Evolutionary conservation across 1,140 invertebrate species (phyloP).

Genomic region (Glossosoma conforme): DNA sequence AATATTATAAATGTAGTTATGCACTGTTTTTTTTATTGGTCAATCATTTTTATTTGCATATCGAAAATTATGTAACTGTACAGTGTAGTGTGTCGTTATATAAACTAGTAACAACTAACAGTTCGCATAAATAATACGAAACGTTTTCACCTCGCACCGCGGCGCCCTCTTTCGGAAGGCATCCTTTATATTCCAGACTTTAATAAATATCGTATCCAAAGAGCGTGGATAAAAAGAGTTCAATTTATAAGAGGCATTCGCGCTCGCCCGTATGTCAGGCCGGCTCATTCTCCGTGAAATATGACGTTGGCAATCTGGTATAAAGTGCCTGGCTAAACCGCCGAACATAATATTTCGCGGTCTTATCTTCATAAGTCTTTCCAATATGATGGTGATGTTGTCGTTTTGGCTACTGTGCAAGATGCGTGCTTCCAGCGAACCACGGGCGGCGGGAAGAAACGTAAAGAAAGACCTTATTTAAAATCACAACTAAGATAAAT

Average conservation of each 20-base stretch:
- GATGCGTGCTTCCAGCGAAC: background rate
- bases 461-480: too few relatives aligned
- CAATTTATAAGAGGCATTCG: conserved; percentile 24
- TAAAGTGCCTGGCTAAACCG: conserved; percentile 26
- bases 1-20: too few relatives aligned
- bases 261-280: conserved; percentile 12
- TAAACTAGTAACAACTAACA: background rate
- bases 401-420: background rate
- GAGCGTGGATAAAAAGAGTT: conserved; percentile 24
- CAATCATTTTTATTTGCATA: too few relatives aligned
- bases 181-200: conserved; percentile 17
- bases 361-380: conserved; percentile 28
- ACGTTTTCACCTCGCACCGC: background rate
- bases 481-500: too few relatives aligned
- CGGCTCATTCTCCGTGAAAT: conserved; percentile 23
- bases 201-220: conserved; percentile 26
- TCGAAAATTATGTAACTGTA: too few relatives aligned
- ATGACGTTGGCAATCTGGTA: conserved; percentile 27
- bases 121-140: conserved; percentile 2
- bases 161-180: conserved; percentile 4
- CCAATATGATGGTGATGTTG: conserved; percentile 21
- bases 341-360: conserved; percentile 25
- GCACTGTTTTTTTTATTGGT: too few relatives aligned
- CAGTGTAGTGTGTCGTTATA: background rate
- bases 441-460: too few relatives aligned